Evolutionary conservation across 2,113 vertebrate species (phyloP), one percentile per base, ranked within the genome.

Genomic region (Irena cyanogastra): DNA sequence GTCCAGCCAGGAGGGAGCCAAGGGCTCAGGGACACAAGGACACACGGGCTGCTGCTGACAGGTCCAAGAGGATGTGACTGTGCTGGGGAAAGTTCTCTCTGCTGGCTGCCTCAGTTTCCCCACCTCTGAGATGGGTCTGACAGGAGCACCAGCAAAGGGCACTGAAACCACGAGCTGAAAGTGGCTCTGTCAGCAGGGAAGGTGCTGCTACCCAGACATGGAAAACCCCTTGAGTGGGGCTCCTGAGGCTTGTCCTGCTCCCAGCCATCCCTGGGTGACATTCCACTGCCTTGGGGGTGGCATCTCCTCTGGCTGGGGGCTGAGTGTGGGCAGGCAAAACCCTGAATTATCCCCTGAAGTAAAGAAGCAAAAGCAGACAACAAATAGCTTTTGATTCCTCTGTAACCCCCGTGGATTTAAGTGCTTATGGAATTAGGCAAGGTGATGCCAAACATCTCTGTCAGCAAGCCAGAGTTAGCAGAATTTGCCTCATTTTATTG

Each of bases 321-420:
- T 50, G 47, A 52, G 19, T 4, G 27, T 14, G 47, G 33, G 17
- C 27, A 60, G 21, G 35, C 21, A 61, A 80, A 85, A 42, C 4
- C 15, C 37, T 28, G 22, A 61, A 16, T 77, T 24, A 7, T 33
- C 33, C 81, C 14, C 30, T 1, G 1, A 49, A 16, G 5, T 35
- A 6, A 65, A 91, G 64, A 33, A 47, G 16, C 12, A 18, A 1
- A 0, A 45, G 27, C 41, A 65, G n/a, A 24, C 42, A 75, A 35
- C 11, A 71, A 63, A 30, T 18, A 64, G 49, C 31, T 88, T 79
- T 44, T 26, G 19, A 6, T 57, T 64, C 66, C 59, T 53, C 27
- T 4, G 1, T 23, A 33, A 16, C 6, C 37, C 9, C 13, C 0
- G 3, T 8, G 2, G 3, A 59, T 47, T 68, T 16, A 39, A 41